phyloP scores from a whole-genome alignment of 2,888 invertebrate species.

The Erannis defoliaria region DNA sequence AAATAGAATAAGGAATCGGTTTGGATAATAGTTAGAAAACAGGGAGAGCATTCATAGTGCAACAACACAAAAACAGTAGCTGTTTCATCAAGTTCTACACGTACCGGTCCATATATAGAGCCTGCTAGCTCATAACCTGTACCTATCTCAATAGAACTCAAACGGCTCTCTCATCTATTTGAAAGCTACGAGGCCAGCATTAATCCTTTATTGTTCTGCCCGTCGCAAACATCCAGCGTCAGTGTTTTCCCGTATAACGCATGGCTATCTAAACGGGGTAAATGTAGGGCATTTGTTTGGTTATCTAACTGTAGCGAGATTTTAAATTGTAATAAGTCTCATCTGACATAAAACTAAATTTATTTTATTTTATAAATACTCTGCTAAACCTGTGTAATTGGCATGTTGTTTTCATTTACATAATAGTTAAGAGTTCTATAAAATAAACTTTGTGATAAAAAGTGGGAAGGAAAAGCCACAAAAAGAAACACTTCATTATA shows the following conservation, averaged over 20 bases:
- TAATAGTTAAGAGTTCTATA: neutral
- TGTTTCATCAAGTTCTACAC: neutral
- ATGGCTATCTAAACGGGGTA: neutral
- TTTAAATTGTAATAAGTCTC: too few relatives aligned
- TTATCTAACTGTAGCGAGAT: neutral
- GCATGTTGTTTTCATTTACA: neutral
- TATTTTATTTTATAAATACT: too few relatives aligned
- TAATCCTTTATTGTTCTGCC: conserved; percentile 46
- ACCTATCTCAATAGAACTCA: neutral
- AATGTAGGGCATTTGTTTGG: neutral
- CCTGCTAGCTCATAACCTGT: neutral
- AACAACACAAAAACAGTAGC: neutral
- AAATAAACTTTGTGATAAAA: neutral
- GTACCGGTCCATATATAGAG: neutral
- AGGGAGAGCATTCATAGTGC: neutral
- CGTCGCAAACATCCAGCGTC: conserved; percentile 16
- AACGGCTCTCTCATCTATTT: conserved; percentile 36
- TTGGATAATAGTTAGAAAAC: neutral
- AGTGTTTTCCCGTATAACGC: conserved; percentile 7
- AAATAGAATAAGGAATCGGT: too few relatives aligned
- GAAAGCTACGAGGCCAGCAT: conserved; percentile 45
- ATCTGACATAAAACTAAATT: too few relatives aligned
- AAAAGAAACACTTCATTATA: conserved; percentile 11
- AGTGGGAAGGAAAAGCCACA: neutral
- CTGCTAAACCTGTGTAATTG: too few relatives aligned